Evolutionary conservation across 1,140 invertebrate genomes (phyloP).

Genomic region (Hylyphantes graminicola): DNA sequence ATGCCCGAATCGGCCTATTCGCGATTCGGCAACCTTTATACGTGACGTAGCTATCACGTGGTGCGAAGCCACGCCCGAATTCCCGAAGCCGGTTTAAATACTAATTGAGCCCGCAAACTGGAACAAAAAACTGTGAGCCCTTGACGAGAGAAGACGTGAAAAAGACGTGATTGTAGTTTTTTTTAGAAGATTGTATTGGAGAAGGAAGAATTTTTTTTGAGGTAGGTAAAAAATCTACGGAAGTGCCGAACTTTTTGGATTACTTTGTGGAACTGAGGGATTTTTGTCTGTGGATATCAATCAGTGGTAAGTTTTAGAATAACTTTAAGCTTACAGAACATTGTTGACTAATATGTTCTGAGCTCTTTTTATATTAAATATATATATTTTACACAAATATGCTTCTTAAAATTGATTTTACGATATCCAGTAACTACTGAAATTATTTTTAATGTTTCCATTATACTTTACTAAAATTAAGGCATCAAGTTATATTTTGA

Average conservation of each 20-base stretch:
- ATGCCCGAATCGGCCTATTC: no score
- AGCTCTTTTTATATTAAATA: conserved; percentile 17
- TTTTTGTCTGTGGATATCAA: conserved; percentile 46
- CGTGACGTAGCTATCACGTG: conserved; percentile 40
- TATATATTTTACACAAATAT: background rate
- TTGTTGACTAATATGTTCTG: conserved; percentile 57
- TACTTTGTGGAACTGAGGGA: conserved; percentile 1
- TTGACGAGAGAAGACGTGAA: conserved; percentile 27
- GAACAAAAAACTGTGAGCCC: conserved; percentile 53
- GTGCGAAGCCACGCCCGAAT: conserved; percentile 34
- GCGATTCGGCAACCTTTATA: conserved; percentile 34
- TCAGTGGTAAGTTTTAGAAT: conserved; percentile 53
- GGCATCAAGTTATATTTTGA: background rate
- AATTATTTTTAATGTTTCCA: background rate
- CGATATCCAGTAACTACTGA: conserved; percentile 12
- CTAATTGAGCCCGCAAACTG: conserved; percentile 32
- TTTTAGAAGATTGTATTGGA: conserved; percentile 29
- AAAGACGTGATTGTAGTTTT: conserved; percentile 6
- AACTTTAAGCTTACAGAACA: conserved; percentile 51
- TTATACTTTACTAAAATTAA: background rate
- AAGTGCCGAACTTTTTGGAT: conserved; percentile 3
- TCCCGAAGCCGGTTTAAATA: conserved; percentile 57
- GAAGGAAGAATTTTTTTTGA: conserved; percentile 5
- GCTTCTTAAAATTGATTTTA: background rate
- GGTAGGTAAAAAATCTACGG: conserved; percentile 40